A percentile compares a stretch with the other conserved stretches of the same genome.
phyloP scores from a whole-genome alignment of 2,888 invertebrate species.

The Pomacea canaliculata region DNA sequence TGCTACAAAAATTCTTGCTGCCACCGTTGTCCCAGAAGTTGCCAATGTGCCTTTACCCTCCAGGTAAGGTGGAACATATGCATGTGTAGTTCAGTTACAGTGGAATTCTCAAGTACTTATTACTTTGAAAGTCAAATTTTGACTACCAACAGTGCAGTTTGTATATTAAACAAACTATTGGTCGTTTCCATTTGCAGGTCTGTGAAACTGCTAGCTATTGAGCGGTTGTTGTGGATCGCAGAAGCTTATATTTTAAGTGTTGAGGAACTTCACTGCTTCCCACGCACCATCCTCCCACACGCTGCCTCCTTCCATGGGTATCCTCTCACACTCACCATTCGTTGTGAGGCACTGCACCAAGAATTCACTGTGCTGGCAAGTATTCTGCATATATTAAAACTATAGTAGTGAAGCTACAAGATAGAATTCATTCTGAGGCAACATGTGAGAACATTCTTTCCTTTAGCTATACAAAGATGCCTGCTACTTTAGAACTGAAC shows the following conservation, averaged over 20 bases:
- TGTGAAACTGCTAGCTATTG: conserved; percentile 68
- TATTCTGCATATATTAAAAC: conserved; percentile 15
- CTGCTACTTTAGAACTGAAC: too few relatives aligned
- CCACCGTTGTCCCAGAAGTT: conserved; percentile 68
- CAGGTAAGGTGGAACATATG: conserved; percentile 52
- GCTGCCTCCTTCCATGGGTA: conserved; percentile 71
- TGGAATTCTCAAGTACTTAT: background rate
- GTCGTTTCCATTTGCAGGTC: conserved; percentile 45
- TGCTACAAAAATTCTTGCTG: conserved; percentile 69
- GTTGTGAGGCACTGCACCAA: conserved; percentile 67
- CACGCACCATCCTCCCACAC: conserved; percentile 71
- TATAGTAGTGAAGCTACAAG: too few relatives aligned
- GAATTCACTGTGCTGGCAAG: conserved; percentile 68
- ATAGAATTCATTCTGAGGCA: too few relatives aligned
- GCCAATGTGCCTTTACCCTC: conserved; percentile 67
- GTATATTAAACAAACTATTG: too few relatives aligned
- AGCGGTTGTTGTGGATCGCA: conserved; percentile 70
- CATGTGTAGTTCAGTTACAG: background rate
- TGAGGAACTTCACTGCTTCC: conserved; percentile 69
- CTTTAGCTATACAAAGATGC: too few relatives aligned
- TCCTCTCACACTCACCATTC: conserved; percentile 67
- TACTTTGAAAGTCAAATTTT: too few relatives aligned
- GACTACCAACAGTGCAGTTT: too few relatives aligned
- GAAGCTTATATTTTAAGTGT: conserved; percentile 71
- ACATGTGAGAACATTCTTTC: too few relatives aligned